Evolutionary conservation across 2,113 vertebrate genomes (phyloP), one percentile per base, ranked within the genome.

Genomic region (Sylvicapra grimmia): DNA sequence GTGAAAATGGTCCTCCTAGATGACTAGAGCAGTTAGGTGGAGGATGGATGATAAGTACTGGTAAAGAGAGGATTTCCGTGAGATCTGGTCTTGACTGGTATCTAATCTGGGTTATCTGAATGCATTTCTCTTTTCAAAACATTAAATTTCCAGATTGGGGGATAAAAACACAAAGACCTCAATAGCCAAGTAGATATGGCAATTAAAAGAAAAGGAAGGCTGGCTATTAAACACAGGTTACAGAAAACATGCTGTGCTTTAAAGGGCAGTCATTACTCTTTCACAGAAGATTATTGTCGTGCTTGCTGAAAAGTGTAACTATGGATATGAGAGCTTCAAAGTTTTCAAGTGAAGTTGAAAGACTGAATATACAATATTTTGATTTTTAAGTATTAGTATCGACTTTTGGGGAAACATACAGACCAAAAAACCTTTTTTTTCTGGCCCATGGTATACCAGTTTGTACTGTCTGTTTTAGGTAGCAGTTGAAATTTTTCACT

Each of bases 371-470:
- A 9, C 54, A 77, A 91, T 79, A 5, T 53, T 93, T 54, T 86
- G 3, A 72, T 61, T 95, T 95, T 94, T 94, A 79, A 93, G 87
- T 54, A 94, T 95, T 65, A 49, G 7, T 83, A 40, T 96, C 53
- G 5, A 92, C 4, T 65, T 86, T 65, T 47, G 40, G 84, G n/a
- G 19, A 96, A 86, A 65, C 40, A 75, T 59, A 9, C 31, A 86
- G 6, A 79, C 68, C 33, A 86, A 86, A 49, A 86, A 49, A 77
- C 27, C 10, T 16, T 63, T 85, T 91, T 29, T 10, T 25, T 25
- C 44, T 87, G 40, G 6, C 23, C 29, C n/a, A 47, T 21, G 27
- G 15, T 65, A 53, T 83, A 87, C 23, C 27, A 87, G 40, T 84
- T 77, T 85, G 23, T 16, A 92, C 12, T 87, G 23, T 68, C 47